Evolutionary conservation across 1,140 invertebrate species (phyloP).

Genomic region (Eupristina koningsbergeri): DNA sequence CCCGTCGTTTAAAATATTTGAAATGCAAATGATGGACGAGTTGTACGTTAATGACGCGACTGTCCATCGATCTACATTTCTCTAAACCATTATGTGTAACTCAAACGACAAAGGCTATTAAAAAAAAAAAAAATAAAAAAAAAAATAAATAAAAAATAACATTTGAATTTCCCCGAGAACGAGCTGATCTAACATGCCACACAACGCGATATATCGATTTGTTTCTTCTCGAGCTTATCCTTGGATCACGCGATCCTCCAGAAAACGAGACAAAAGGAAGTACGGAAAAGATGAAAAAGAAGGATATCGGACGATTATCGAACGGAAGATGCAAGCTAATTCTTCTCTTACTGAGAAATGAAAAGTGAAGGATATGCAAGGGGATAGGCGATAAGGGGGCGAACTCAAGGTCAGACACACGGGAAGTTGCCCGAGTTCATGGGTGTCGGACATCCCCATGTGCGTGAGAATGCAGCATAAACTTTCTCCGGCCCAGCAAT

Average conservation of each 20-base stretch:
- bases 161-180: not conserved
- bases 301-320: constrained; percentile 8
- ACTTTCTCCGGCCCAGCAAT: not conserved
- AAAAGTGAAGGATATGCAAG: not conserved
- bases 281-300: not conserved
- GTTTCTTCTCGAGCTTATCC: not conserved
- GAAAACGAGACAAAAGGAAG: not conserved
- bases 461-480: constrained; percentile 12
- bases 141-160: not conserved
- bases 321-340: not conserved
- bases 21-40: not conserved
- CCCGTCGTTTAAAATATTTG: not conserved
- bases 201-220: constrained; percentile 1
- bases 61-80: not conserved
- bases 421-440: not conserved
- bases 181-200: not conserved
- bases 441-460: not conserved
- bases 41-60: not conserved
- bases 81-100: not conserved
- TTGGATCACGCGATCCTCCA: not conserved
- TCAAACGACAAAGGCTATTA: not conserved
- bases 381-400: not conserved
- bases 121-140: not conserved
- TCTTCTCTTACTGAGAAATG: not conserved
- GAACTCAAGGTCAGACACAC: not conserved